phyloP scores from a whole-genome alignment of 2,113 vertebrate genomes.

The Cephalopholis sonnerati region DNA sequence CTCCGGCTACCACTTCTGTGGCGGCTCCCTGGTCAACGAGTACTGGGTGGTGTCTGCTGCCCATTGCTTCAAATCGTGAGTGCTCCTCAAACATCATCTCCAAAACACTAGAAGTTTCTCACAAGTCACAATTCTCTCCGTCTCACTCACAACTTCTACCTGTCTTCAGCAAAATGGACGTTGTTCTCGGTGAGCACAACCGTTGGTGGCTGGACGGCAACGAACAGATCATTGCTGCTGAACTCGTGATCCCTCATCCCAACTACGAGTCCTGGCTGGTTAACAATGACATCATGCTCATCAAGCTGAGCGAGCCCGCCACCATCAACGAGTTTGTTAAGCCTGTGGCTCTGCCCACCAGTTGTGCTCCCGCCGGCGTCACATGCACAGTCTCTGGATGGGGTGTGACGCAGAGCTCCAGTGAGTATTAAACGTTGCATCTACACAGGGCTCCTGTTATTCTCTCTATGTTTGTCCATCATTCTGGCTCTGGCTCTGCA shows the following conservation, averaged over 20 bases:
- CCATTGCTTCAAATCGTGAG: conserved; percentile 80
- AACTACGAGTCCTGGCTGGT: conserved; percentile 67
- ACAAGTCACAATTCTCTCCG: not conserved
- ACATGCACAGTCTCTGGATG: conserved; percentile 88
- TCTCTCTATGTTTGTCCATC: not conserved
- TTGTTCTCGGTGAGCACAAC: conserved; percentile 78
- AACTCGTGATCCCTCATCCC: conserved; percentile 72
- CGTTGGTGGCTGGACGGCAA: conserved; percentile 62
- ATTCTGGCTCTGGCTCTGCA: not conserved
- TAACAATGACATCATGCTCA: conserved; percentile 89
- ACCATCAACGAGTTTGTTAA: conserved; percentile 74
- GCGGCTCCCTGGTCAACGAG: conserved; percentile 76
- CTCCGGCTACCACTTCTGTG: conserved; percentile 78
- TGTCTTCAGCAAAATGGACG: conserved; percentile 63
- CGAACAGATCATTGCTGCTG: conserved; percentile 61
- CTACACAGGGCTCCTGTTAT: too few relatives aligned
- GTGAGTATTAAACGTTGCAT: conserved; percentile 58
- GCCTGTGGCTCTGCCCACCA: conserved; percentile 79
- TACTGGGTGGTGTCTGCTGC: conserved; percentile 80
- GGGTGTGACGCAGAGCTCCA: conserved; percentile 87
- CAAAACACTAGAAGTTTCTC: not conserved
- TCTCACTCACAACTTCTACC: not conserved
- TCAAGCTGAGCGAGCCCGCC: conserved; percentile 79
- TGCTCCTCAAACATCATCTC: not conserved
- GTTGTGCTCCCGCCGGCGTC: conserved; percentile 82